phyloP scores from a whole-genome alignment of 2,797 vertebrate genomes.

The Mormyrops boulengeri region DNA sequence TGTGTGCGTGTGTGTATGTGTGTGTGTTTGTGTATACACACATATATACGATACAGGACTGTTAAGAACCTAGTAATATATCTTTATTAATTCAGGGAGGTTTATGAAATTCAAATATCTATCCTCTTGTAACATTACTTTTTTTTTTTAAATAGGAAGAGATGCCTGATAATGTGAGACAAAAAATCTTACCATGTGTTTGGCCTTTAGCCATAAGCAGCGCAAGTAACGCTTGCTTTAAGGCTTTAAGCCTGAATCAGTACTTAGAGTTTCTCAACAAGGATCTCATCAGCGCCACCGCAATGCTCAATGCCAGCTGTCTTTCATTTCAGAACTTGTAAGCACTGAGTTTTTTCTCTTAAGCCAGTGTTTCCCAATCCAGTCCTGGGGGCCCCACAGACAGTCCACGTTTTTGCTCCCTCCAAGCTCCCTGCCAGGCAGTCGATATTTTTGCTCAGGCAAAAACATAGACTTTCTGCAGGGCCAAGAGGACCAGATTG shows the following conservation, averaged over 20 bases:
- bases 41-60: not conserved
- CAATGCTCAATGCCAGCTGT: conserved; percentile 48
- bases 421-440: not conserved
- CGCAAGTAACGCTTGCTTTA: conserved; percentile 50
- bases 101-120: not conserved
- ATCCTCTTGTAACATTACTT: not conserved
- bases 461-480: not conserved
- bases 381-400: not conserved
- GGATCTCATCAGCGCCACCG: conserved; percentile 41
- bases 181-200: conserved; percentile 50
- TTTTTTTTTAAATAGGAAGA: conserved; percentile 42
- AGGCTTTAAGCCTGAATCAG: conserved; percentile 23
- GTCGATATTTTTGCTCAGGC: not conserved
- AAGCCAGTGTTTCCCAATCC: not conserved
- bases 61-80: not conserved
- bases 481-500: not conserved
- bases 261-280: conserved; percentile 55
- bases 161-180: conserved; percentile 35
- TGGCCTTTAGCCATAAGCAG: conserved; percentile 54
- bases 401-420: not conserved
- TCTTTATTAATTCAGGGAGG: not conserved
- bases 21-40: not conserved
- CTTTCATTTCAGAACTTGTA: conserved; percentile 60
- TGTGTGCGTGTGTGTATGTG: not conserved
- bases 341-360: conserved; percentile 16